A percentile compares a stretch with the other conserved stretches of the same genome.
Evolutionary conservation across 1,140 invertebrate genomes (phyloP).

Genomic region (Panagrolaimus sp.): DNA sequence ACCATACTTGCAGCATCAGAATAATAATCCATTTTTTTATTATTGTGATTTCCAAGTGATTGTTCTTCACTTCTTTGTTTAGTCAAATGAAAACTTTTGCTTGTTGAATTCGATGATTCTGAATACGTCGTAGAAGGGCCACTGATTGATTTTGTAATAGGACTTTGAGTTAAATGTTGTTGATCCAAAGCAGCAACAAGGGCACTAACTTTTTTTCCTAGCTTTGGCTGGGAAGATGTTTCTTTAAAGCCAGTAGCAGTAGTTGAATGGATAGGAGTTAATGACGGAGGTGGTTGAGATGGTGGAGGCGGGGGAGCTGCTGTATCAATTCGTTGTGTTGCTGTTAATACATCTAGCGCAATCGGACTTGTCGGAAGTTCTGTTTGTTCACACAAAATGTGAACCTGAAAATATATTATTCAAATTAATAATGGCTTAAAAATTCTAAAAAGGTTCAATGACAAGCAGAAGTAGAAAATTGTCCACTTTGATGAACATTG

Average conservation of each 20-base stretch:
- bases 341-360: conserved; percentile 13
- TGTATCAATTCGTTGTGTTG: background rate
- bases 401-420: conserved; percentile 14
- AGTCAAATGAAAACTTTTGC: background rate
- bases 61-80: background rate
- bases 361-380: conserved; percentile 31
- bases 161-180: background rate
- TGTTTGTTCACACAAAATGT: conserved; percentile 25
- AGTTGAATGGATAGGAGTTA: no score
- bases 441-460: no score
- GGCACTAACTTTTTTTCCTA: background rate
- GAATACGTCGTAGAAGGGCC: background rate
- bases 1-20: conserved; percentile 60
- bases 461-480: no score
- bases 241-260: background rate
- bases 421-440: no score
- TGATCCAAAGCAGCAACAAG: conserved; percentile 6
- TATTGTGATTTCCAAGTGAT: background rate
- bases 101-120: background rate
- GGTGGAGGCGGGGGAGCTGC: background rate
- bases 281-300: background rate
- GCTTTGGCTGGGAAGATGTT: background rate
- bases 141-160: background rate
- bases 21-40: conserved; percentile 21
- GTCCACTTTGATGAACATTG: no score